phyloP scores from a whole-genome alignment of 2,888 invertebrate species.

The Notocelia uddmanniana region DNA sequence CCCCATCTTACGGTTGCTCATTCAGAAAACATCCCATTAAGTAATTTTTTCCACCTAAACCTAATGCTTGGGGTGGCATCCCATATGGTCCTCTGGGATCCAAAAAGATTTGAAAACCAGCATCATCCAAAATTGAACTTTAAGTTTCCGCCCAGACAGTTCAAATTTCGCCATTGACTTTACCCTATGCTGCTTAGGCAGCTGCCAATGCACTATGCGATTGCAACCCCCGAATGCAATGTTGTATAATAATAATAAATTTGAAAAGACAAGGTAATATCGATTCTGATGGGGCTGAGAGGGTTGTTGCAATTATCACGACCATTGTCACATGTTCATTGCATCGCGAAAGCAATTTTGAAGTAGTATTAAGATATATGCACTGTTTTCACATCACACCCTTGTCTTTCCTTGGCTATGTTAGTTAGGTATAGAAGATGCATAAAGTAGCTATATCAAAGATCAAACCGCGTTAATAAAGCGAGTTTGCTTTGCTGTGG shows the following conservation, averaged over 20 bases:
- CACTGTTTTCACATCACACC: slow-evolving; percentile 6
- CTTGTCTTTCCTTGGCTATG: background rate
- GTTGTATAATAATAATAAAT: slow-evolving; percentile 83
- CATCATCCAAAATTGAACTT: slow-evolving; percentile 52
- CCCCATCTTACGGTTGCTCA: slow-evolving; percentile 68
- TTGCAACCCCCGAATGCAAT: slow-evolving; percentile 76
- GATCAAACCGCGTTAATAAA: too few species aligned
- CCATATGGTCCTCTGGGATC: slow-evolving; percentile 80
- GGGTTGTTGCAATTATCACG: slow-evolving; percentile 74
- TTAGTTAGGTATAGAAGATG: background rate
- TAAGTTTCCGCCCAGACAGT: slow-evolving; percentile 50
- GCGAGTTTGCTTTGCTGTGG: too few species aligned
- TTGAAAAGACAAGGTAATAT: slow-evolving; percentile 77
- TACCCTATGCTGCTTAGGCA: slow-evolving; percentile 64
- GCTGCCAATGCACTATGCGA: slow-evolving; percentile 78
- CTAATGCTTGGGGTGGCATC: slow-evolving; percentile 80
- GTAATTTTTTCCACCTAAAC: slow-evolving; percentile 81
- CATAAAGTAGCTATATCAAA: background rate
- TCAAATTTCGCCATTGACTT: slow-evolving; percentile 49
- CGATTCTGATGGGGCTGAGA: slow-evolving; percentile 62
- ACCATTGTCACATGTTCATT: slow-evolving; percentile 58
- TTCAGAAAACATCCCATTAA: slow-evolving; percentile 84
- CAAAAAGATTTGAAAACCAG: slow-evolving; percentile 48
- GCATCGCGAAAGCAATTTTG: slow-evolving; percentile 49
- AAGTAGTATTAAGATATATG: slow-evolving; percentile 40